Base-by-base conservation (phyloP, 2,888 invertebrate genomes). In the Mamestra brassicae region DNA sequence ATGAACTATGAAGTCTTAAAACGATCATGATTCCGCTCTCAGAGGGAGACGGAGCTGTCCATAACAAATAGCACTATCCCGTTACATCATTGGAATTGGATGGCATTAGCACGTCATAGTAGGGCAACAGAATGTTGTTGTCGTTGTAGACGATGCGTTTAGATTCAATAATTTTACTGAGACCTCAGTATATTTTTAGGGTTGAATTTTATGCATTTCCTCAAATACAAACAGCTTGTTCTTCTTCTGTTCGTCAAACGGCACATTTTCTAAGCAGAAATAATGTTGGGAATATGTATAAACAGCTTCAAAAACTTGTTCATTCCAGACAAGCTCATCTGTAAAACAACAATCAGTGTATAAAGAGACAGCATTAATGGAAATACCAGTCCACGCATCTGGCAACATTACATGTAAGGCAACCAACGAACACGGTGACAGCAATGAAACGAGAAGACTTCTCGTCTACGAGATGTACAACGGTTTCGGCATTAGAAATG, bases 401-500 rank as follows among this genome's bases (percentile, higher is more conserved):
- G 94, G 93, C 10, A 91, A 88, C 36, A 88, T 96, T 63, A 89
- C 92, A 2, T 96, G 96, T 78, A 76, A 73, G 42, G 95, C 95
- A 10, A 63, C 57, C 1, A 93, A 94, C 71, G 42, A 34, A 0
- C 15, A 66, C 2, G 83, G 74, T 0, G 69, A 7, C 0, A 26
- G 36, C 7, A 34, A 1, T 2, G 76, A 62, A 6, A 78, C 90
- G 0, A 88, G 87, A 73, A 81, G 75, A 47, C 87, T 96, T 15
- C 74, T 92, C 0, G 92, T 95, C 6, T 90, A 95, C 70, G 96
- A 96, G 79, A 87, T 95, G 7, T 36, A 74, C 2, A 80, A 82
- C 50, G 96, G 96, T 11, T 96, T 96, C 67, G 96, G 95, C 10
- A 92, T 95, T 54, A 84, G 78, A 45, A 84, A 92, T 65, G 76